phyloP scores from a whole-genome alignment of 92 coral and sea anemone species.

The Zoanthus gigantus region DNA sequence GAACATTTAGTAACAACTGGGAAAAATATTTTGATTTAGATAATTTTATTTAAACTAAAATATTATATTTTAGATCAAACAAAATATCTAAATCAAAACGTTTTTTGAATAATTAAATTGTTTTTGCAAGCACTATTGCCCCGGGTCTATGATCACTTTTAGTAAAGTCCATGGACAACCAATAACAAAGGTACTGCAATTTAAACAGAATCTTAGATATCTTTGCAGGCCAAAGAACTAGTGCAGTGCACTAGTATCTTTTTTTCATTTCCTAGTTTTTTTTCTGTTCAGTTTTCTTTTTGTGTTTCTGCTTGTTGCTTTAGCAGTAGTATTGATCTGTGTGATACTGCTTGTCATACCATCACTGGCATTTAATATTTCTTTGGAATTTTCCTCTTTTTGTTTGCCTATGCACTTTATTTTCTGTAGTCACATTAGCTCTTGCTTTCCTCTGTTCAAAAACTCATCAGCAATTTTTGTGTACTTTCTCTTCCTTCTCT shows the following conservation, averaged over 20 bases:
- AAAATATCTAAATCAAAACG: conserved; percentile 14
- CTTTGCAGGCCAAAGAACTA: too few relatives aligned
- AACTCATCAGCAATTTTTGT: conserved; percentile 45
- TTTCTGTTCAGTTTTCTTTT: conserved; percentile 26
- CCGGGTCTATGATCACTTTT: conserved; percentile 9
- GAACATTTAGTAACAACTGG: not conserved
- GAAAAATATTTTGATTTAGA: not conserved
- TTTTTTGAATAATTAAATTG: conserved; percentile 11
- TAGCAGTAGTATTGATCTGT: conserved; percentile 6
- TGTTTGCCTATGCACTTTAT: conserved; percentile 42
- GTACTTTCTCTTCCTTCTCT: conserved; percentile 52
- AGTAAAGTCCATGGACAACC: conserved; percentile 13
- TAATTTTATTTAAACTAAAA: too few relatives aligned
- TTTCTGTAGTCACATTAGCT: conserved; percentile 19
- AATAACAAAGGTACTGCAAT: conserved; percentile 11
- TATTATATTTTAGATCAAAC: conserved; percentile 1
- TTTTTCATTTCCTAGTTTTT: conserved; percentile 15
- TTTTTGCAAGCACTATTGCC: conserved; percentile 16
- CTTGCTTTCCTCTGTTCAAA: conserved; percentile 52
- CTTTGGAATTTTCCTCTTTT: conserved; percentile 37
- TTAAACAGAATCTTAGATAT: not conserved
- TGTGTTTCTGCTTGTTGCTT: not conserved
- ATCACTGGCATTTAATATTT: too few relatives aligned
- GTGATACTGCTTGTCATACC: not conserved
- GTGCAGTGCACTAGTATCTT: too few relatives aligned